Base-by-base conservation (phyloP, 2,113 vertebrate genomes). In the Malurus melanocephalus region DNA sequence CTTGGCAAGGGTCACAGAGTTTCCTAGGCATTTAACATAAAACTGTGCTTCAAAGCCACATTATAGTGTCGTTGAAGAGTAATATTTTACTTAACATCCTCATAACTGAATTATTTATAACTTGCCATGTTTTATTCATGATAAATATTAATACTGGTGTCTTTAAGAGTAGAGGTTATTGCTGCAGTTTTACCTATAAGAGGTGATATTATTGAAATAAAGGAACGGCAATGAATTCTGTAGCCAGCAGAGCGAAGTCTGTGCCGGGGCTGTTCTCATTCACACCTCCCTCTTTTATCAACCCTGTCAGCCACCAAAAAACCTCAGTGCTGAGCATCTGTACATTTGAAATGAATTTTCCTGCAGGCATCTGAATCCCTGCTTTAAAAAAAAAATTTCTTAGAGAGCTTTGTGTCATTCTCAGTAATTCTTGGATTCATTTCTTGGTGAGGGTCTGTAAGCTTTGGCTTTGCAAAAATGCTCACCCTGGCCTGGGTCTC, bases 31-130 rank as follows among this genome's bases (percentile, higher is more conserved):
- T 95, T 94, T 94, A 94, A 94, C 94, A 93, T 94, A 66, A 89
- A 93, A 90, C 92, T 77, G 92, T 97, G 96, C 97, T 97, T 97
- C 96, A 96, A 95, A 97, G 96, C 90, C 94, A 87, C 97, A 96
- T 98, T 98, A 97, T 96, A 97, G 96, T 97, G 95, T 94, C 76
- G 72, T 96, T 95, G 96, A 97, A 97, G 95, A 95, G 91, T 80
- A 96, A 94, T 95, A 97, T 97, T 98, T 96, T 97, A 95, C 73
- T 89, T 96, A 98, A 97, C 95, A 94, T 97, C 95, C 94, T 95
- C 91, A 84, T 96, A 94, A 95, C 93, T 98, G 96, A 97, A 97
- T 98, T 97, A 98, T 98, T 98, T 98, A 98, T 98, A 81, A 90
- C 85, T 83, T 83, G 1, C 91, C 94, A 95, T 97, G 95, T 96